Evolutionary conservation across 1,140 invertebrate genomes (phyloP).

Genomic region (Macrobrachium rosenbergii): DNA sequence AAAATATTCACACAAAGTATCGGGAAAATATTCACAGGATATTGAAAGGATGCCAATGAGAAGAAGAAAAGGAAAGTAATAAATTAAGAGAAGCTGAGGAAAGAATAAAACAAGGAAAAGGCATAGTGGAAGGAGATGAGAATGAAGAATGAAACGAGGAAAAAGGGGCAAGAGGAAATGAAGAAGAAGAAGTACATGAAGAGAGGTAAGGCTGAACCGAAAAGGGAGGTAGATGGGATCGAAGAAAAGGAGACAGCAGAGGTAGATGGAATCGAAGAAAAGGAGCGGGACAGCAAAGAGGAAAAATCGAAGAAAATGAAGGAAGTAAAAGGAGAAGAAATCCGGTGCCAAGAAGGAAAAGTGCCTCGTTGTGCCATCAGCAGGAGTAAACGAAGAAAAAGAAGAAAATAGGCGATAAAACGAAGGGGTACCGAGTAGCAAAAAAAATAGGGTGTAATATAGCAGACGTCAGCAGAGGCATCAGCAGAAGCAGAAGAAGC

Average conservation of each 20-base stretch:
- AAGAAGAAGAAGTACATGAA: not conserved
- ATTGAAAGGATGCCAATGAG: no score
- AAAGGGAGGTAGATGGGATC: not conserved
- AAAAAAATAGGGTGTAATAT: not conserved
- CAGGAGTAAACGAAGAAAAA: not conserved
- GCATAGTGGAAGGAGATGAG: not conserved
- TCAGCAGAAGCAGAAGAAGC: not conserved
- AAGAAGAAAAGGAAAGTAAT: no score
- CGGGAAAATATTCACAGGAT: no score
- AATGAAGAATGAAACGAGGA: constrained; percentile 3
- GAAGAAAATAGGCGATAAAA: not conserved
- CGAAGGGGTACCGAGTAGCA: not conserved
- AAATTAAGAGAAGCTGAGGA: no score
- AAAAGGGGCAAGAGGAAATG: constrained; percentile 8
- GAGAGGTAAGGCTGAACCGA: no score
- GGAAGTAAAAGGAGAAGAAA: not conserved
- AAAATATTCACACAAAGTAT: no score
- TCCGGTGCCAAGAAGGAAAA: not conserved
- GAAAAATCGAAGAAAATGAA: not conserved
- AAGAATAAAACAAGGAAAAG: not conserved
- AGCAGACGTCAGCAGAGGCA: not conserved
- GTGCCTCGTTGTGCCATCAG: no score
- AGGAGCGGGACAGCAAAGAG: not conserved
- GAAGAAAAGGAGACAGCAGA: no score
- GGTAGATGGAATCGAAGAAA: not conserved